These are phyloP conservation scores for Leptura quadrifasciata DNA, from an alignment of 2,888 invertebrate species.

Conservation along the genomic window DNA sequence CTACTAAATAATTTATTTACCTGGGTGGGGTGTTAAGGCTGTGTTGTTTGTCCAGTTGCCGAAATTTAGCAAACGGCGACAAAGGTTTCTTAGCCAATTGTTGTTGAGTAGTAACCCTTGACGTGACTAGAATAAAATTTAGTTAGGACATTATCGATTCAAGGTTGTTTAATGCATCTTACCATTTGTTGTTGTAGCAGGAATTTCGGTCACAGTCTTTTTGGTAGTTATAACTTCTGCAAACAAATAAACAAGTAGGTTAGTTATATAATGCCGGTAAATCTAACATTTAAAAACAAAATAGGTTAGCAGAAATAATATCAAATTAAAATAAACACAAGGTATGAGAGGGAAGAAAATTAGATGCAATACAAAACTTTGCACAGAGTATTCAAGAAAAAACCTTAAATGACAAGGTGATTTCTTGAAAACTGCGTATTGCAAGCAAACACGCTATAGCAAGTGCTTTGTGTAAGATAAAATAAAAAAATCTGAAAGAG, in stretches of 20 bases:
- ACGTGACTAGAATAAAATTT: conserved; percentile 63
- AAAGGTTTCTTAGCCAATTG: conserved; percentile 77
- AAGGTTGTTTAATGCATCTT: conserved; percentile 30
- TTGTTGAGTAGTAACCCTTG: conserved; percentile 66
- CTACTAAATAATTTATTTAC: conserved; percentile 74
- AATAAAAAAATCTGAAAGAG: not conserved
- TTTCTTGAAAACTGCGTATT: conserved; percentile 25
- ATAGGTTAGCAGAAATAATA: conserved; percentile 48
- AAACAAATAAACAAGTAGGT: conserved; percentile 62
- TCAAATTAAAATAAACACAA: conserved; percentile 49
- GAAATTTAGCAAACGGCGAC: conserved; percentile 94
- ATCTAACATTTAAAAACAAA: conserved; percentile 46
- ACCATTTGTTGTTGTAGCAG: conserved; percentile 67
- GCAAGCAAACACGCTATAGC: conserved; percentile 58
- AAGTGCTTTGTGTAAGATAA: conserved; percentile 50
- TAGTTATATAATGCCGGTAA: not conserved
- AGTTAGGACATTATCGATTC: not conserved
- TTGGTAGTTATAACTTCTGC: conserved; percentile 65
- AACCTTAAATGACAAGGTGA: not conserved
- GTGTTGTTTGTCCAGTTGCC: conserved; percentile 92
- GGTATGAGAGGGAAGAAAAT: conserved; percentile 46
- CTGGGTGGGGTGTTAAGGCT: conserved; percentile 84
- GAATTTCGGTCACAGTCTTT: conserved; percentile 66
- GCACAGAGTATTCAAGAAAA: conserved; percentile 23
- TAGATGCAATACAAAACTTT: conserved; percentile 38